Base-by-base conservation (phyloP, 2,888 invertebrate species). In the Synanthedon myopaeformis region DNA sequence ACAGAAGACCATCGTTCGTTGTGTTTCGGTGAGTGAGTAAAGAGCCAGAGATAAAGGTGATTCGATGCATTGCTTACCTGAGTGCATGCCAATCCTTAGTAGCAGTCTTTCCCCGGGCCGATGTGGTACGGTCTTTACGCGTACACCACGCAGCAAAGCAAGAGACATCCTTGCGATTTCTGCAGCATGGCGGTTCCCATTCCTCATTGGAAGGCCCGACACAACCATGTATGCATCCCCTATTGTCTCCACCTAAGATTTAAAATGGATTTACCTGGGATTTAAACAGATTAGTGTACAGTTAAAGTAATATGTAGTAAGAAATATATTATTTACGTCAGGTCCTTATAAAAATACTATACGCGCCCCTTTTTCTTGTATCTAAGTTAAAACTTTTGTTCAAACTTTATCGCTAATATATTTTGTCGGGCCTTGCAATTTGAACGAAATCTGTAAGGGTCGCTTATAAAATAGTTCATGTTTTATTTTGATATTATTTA, bases 151-250 rank as follows among this genome's bases (percentile, higher is more conserved):
- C 53, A 98, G 89, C 12, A 99, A 87, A 0, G 95, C 94, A 53
- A 99, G 83, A 0, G 98, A 95, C 93, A 98, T 95, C 52, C 96
- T 90, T 0, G 97, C 96, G 52, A 99, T 96, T 81, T 99, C 98
- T 4, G 94, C 90, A 0, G 98, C 98, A 78, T 99, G 99, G 35
- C 92, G 89, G 74, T 92, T 94, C 0, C 96, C 98, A 73, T 98
- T 98, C 53, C 96, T 90, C 74, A 94, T 92, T 0, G 99, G 99
- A 41, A 99, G 87, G 1, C 99, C 99, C 0, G 95, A 96, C 2
- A 95, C 94, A 13, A 94, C 94, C 94, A 92, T 92, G 72, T 94
- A 95, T 0, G 94, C 94, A 69, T 94, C 94, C 0, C 94, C 94
- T 63, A 94, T 94, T 0, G 94, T 94, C 76, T 95, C 94, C 57